Evolutionary conservation across 2,113 vertebrate species (phyloP).

Genomic region (Atlantisia rogersi): DNA sequence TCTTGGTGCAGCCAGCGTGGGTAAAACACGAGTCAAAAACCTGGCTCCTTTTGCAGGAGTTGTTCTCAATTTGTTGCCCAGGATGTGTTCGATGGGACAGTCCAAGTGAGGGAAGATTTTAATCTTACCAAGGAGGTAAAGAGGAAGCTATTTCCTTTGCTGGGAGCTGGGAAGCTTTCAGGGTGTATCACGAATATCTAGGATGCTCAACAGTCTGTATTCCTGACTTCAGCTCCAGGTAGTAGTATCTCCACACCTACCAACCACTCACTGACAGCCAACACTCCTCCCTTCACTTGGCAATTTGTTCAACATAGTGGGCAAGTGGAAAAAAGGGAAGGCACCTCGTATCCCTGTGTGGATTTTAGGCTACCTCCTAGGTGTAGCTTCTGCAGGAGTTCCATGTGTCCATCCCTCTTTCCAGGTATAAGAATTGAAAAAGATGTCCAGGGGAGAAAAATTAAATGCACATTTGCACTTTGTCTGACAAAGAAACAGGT

Average conservation of each 20-base stretch:
- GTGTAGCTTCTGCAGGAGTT: neutral
- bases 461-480: neutral
- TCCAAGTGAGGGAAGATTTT: neutral
- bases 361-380: neutral
- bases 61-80: neutral
- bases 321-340: neutral
- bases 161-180: neutral
- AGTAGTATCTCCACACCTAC: neutral
- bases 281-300: neutral
- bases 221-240: neutral
- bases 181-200: neutral
- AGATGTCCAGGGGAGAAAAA: neutral
- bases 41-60: neutral
- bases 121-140: neutral
- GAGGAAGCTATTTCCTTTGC: neutral
- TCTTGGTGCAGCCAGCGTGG: fast-evolving
- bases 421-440: neutral
- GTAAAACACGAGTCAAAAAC: neutral
- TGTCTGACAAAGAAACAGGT: neutral
- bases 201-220: neutral
- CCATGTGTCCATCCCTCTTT: neutral
- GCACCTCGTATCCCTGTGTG: neutral
- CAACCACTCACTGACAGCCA: neutral
- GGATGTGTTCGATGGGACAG: neutral
- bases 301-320: neutral